Conservation (phyloP, 2,888 invertebrate genomes). For the Drosophila buzzatii region DNA sequence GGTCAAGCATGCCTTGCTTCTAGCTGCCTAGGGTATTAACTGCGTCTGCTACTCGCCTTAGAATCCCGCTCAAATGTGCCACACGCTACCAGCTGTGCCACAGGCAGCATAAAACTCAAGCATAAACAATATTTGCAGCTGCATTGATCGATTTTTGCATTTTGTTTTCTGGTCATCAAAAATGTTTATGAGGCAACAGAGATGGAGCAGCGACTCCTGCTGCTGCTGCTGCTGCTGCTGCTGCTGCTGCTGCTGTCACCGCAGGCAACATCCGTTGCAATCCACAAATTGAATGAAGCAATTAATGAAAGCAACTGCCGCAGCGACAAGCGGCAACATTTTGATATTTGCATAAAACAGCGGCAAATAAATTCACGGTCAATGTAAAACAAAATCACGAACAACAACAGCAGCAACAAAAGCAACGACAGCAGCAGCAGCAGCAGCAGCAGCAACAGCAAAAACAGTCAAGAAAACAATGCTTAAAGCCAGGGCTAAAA, state of each 20-base stretch:
- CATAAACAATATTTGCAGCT: constrained; percentile 23
- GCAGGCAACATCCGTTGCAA: constrained; percentile 41
- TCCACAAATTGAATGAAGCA: constrained; percentile 54
- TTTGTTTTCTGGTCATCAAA: constrained; percentile 29
- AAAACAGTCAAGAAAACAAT: constrained; percentile 34
- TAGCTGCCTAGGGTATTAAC: neutral
- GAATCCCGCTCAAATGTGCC: neutral
- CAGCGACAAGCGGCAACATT: constrained; percentile 30
- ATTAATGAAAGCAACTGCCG: constrained; percentile 52
- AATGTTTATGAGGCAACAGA: constrained; percentile 20
- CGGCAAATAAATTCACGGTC: constrained; percentile 70
- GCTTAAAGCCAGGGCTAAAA: constrained; percentile 26
- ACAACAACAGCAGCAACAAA: constrained; percentile 27
- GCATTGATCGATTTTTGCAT: constrained; percentile 32
- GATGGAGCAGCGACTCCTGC: too few relatives aligned
- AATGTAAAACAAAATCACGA: constrained; percentile 65
- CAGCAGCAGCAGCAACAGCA: constrained; percentile 1
- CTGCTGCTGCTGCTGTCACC: constrained; percentile 5
- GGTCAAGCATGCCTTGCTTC: too few relatives aligned
- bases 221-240: neutral
- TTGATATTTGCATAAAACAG: constrained; percentile 58
- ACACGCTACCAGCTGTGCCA: constrained; percentile 4
- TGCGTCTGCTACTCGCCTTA: neutral
- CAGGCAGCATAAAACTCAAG: neutral
- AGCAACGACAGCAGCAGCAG: constrained; percentile 21